A percentile compares a stretch with the other conserved stretches of the same genome.
Conservation (phyloP, 2,888 invertebrate genomes). For the Drosophila anceps region DNA sequence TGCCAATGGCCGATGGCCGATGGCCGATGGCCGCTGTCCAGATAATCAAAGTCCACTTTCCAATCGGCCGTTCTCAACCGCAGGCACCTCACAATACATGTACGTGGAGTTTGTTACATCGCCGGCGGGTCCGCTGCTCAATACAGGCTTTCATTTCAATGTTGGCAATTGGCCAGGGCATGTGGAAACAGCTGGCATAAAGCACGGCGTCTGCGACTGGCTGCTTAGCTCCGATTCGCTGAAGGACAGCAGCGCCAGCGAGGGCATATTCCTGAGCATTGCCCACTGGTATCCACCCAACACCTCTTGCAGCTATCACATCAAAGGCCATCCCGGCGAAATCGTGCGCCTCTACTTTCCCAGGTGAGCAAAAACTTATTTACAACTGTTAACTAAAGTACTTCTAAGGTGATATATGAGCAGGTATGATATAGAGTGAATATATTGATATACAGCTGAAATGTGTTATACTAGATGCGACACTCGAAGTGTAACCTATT, state of each 20-base stretch:
- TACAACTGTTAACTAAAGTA: neutral
- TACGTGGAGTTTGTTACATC: constrained; percentile 96
- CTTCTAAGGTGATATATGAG: neutral
- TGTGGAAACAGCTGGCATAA: constrained; percentile 94
- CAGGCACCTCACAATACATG: constrained; percentile 93
- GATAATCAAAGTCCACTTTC: constrained; percentile 17
- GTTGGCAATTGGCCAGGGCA: constrained; percentile 97
- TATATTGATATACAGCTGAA: no score
- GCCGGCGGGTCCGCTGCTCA: constrained; percentile 94
- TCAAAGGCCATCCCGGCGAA: constrained; percentile 94
- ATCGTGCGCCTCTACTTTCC: constrained; percentile 96
- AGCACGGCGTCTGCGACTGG: constrained; percentile 96
- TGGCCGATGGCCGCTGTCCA: constrained; percentile 15
- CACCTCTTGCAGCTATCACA: constrained; percentile 95
- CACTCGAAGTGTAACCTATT: no score
- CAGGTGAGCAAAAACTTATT: constrained; percentile 87
- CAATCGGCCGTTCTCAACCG: constrained; percentile 1
- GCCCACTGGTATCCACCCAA: constrained; percentile 98
- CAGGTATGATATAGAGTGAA: neutral
- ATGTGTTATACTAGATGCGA: no score
- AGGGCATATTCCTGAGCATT: constrained; percentile 95
- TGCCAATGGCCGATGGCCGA: constrained; percentile 14
- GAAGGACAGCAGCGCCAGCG: constrained; percentile 91
- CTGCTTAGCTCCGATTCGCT: constrained; percentile 93
- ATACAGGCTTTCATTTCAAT: constrained; percentile 97